These are phyloP conservation scores for Drosophila ironensis DNA, from an alignment of 1,140 invertebrate genomes.

Conservation along the genomic window DNA sequence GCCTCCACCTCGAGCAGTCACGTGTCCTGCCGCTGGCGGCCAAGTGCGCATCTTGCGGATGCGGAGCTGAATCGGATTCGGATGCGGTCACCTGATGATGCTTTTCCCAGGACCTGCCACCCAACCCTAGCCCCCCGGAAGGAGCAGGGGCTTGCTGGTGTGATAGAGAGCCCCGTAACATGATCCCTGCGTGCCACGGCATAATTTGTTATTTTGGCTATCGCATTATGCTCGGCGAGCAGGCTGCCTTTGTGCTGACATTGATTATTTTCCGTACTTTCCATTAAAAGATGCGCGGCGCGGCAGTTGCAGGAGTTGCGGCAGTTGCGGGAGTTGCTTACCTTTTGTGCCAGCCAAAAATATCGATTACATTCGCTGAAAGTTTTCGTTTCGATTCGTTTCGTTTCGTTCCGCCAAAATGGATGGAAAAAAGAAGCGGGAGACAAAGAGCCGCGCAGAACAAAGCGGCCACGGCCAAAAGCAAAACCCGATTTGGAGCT, in stretches of 20 bases:
- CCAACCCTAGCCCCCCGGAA: constrained; percentile 8
- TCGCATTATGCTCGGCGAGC: constrained; percentile 41
- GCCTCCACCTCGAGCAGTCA: constrained; percentile 19
- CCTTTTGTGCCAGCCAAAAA: constrained; percentile 39
- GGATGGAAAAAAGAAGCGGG: not conserved
- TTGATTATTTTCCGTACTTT: constrained; percentile 33
- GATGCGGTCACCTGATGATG: constrained; percentile 67
- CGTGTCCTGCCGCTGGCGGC: constrained; percentile 39
- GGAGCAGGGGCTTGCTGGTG: constrained; percentile 4
- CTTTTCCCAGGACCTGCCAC: constrained; percentile 57
- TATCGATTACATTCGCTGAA: constrained; percentile 51
- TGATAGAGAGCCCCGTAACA: constrained; percentile 30
- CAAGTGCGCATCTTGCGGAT: constrained; percentile 22
- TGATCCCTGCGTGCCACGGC: constrained; percentile 71
- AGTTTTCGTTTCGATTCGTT: constrained; percentile 33
- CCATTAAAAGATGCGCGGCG: constrained; percentile 2
- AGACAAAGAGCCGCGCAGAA: constrained; percentile 16
- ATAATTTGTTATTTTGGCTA: constrained; percentile 75
- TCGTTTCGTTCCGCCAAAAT: constrained; percentile 14
- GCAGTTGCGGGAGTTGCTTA: not conserved
- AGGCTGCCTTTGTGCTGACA: constrained; percentile 40
- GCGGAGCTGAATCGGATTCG: not conserved
- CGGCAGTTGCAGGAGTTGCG: not conserved
- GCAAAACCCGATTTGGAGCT: constrained; percentile 3
- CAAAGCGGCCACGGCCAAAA: constrained; percentile 24